phyloP scores from a whole-genome alignment of 2,888 invertebrate species.

The Tetropium fuscum region DNA sequence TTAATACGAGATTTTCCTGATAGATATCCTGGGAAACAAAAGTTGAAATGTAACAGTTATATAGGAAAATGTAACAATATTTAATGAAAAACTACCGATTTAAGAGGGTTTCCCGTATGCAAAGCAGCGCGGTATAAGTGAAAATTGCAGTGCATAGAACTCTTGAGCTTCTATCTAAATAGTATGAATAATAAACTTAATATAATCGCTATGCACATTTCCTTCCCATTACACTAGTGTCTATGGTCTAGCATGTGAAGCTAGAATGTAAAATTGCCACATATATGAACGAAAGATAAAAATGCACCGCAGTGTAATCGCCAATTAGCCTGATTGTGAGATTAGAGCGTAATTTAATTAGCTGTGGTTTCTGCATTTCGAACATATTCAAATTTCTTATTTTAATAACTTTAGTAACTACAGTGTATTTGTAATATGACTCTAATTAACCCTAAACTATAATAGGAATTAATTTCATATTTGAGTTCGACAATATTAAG shows the following conservation, averaged over 20 bases:
- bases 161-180: not conserved
- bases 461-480: too few species aligned
- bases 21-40: too few species aligned
- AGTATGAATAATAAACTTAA: not conserved
- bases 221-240: not conserved
- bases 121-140: not conserved
- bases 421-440: too few species aligned
- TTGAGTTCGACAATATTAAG: too few species aligned
- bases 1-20: too few species aligned
- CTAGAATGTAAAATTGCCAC: not conserved
- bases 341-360: not conserved
- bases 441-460: too few species aligned
- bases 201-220: constrained; percentile 1
- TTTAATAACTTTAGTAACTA: too few species aligned
- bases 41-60: too few species aligned
- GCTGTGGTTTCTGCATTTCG: not conserved
- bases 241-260: not conserved
- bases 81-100: not conserved
- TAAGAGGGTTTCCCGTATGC: not conserved
- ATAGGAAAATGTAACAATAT: too few species aligned
- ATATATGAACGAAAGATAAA: not conserved
- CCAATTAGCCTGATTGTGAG: not conserved
- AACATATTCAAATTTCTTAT: too few species aligned
- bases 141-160: not conserved
- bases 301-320: not conserved